Evolutionary conservation across 2,888 invertebrate genomes (phyloP).

Genomic region (Epistrophe grossulariae): DNA sequence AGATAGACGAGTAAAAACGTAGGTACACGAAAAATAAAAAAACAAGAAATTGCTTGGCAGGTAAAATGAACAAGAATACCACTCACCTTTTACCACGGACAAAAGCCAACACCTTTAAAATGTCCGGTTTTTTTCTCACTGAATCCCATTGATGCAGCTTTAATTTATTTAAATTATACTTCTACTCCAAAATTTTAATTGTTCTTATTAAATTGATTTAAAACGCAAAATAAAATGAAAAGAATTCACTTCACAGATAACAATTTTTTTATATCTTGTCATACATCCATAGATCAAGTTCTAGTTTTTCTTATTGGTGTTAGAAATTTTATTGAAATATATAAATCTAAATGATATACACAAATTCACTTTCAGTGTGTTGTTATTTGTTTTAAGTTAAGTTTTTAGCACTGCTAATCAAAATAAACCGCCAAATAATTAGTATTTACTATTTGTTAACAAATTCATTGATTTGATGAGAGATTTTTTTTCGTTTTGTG

Average conservation of each 20-base stretch:
- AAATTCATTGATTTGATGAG: constrained; percentile 48
- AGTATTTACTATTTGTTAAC: constrained; percentile 22
- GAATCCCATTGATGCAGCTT: neutral
- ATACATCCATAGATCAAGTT: neutral
- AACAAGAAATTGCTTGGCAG: neutral
- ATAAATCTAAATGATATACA: neutral
- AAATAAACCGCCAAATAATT: constrained; percentile 15
- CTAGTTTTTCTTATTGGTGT: neutral
- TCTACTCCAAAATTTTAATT: neutral
- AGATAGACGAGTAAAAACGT: neutral
- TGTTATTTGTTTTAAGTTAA: neutral
- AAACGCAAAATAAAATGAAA: neutral
- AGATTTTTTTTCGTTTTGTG: constrained; percentile 6
- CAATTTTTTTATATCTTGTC: neutral
- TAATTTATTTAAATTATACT: neutral
- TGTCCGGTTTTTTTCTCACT: neutral
- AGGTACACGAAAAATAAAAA: neutral
- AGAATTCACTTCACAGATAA: neutral
- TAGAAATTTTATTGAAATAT: neutral
- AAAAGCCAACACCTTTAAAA: constrained; percentile 15
- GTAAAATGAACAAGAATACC: neutral
- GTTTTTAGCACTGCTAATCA: neutral
- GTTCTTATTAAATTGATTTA: neutral
- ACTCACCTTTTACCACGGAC: constrained; percentile 7
- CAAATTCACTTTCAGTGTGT: neutral